These are phyloP conservation scores for Archips crataeganus DNA, from an alignment of 2,888 invertebrate genomes.

Conservation along the genomic window DNA sequence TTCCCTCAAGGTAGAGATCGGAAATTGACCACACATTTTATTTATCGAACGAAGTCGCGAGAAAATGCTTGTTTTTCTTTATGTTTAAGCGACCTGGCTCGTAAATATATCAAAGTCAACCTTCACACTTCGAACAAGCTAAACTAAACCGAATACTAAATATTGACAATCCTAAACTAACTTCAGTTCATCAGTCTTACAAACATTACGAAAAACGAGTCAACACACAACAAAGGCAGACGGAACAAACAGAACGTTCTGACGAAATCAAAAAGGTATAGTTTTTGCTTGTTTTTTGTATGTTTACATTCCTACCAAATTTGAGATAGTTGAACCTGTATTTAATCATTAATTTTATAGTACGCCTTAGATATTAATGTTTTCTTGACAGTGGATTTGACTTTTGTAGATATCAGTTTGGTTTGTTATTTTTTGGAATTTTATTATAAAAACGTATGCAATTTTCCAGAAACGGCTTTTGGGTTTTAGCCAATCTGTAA, in stretches of 20 bases:
- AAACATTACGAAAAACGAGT: constrained; percentile 27
- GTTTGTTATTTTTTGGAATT: too few relatives aligned
- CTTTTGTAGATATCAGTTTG: too few relatives aligned
- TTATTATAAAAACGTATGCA: too few relatives aligned
- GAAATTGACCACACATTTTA: too few relatives aligned
- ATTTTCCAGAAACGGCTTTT: too few relatives aligned
- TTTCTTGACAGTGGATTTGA: too few relatives aligned
- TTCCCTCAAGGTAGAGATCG: too few relatives aligned
- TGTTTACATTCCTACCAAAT: background rate
- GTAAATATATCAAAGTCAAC: constrained; percentile 11
- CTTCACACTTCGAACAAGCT: constrained; percentile 31
- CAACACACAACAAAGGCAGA: background rate
- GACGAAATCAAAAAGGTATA: background rate
- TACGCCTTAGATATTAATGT: too few relatives aligned
- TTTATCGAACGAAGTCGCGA: too few relatives aligned
- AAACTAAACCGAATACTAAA: constrained; percentile 8
- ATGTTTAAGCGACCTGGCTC: background rate
- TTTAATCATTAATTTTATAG: too few relatives aligned
- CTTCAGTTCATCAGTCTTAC: constrained; percentile 2
- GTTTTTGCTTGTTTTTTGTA: background rate
- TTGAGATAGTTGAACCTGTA: background rate
- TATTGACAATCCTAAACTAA: constrained; percentile 29
- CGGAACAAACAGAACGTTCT: constrained; percentile 14
- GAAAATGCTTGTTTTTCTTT: too few relatives aligned
- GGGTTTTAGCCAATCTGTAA: too few relatives aligned